phyloP scores from a whole-genome alignment of 2,888 invertebrate genomes.

The Agrotis segetum region DNA sequence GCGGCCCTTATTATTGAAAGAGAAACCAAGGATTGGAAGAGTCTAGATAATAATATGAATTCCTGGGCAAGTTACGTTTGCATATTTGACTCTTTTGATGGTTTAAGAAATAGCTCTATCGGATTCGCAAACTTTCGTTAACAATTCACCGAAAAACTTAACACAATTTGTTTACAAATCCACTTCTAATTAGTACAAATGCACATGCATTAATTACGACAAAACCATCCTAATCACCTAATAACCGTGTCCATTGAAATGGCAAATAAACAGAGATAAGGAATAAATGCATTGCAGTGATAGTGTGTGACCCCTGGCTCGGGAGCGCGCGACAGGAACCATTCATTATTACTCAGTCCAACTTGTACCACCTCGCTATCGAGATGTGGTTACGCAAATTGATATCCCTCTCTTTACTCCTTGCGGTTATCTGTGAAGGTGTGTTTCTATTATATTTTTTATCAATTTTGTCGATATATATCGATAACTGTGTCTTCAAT shows the following conservation, averaged over 20 bases:
- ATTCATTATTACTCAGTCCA: constrained; percentile 55
- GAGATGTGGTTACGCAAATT: constrained; percentile 62
- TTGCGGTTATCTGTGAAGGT: constrained; percentile 57
- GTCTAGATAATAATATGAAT: background rate
- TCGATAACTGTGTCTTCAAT: background rate
- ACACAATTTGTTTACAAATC: background rate
- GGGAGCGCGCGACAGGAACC: constrained; percentile 55
- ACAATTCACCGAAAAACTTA: background rate
- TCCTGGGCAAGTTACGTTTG: background rate
- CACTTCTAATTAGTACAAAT: constrained; percentile 1
- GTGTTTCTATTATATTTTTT: constrained; percentile 36
- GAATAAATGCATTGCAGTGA: constrained; percentile 60
- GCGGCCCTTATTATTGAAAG: background rate
- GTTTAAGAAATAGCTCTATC: too few relatives aligned
- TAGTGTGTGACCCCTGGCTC: constrained; percentile 72
- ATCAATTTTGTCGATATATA: background rate
- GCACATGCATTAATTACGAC: constrained; percentile 19
- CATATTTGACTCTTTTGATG: too few relatives aligned
- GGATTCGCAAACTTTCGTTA: too few relatives aligned
- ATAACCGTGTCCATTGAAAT: constrained; percentile 43
- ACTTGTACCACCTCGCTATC: constrained; percentile 28
- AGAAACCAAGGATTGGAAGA: background rate
- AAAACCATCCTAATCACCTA: constrained; percentile 40
- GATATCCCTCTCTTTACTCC: constrained; percentile 37
- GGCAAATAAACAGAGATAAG: constrained; percentile 67